A percentile compares a stretch with the other conserved stretches of the same genome.
phyloP scores from a whole-genome alignment of 1,140 invertebrate species.

The Delia radicum region DNA sequence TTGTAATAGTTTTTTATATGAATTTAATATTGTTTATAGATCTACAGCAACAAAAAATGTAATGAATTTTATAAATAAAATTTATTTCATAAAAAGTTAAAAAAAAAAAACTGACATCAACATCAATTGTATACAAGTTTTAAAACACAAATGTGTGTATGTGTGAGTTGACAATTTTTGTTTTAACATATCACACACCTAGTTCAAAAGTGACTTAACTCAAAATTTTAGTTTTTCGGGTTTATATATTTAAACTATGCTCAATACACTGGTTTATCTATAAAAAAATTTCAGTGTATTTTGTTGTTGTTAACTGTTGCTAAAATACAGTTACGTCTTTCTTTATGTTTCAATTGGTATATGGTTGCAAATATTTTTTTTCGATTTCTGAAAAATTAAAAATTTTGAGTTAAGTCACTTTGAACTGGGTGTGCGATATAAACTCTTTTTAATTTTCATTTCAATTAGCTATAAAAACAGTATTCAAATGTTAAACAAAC shows the following conservation, averaged over 20 bases:
- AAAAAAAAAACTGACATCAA: background rate
- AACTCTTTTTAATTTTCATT: conserved; percentile 21
- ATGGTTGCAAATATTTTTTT: no score
- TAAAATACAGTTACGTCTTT: no score
- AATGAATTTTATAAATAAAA: background rate
- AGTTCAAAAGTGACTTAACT: no score
- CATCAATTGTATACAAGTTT: background rate
- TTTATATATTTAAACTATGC: no score
- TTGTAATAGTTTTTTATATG: background rate
- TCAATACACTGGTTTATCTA: no score
- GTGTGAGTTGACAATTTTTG: background rate
- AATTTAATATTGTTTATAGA: background rate
- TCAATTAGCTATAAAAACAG: conserved; percentile 28
- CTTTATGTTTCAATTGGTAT: no score
- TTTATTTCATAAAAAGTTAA: background rate
- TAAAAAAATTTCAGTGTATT: no score
- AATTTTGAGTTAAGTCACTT: no score
- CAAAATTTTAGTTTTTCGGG: no score
- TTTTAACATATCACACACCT: background rate
- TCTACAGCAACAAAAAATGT: background rate
- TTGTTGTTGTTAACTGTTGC: no score
- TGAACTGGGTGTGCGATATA: no score
- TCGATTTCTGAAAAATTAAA: no score
- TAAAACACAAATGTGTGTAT: background rate
- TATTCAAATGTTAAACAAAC: conserved; percentile 27